Base-by-base conservation (phyloP, 2,113 vertebrate genomes). In the Petrocephalus zakoni region DNA sequence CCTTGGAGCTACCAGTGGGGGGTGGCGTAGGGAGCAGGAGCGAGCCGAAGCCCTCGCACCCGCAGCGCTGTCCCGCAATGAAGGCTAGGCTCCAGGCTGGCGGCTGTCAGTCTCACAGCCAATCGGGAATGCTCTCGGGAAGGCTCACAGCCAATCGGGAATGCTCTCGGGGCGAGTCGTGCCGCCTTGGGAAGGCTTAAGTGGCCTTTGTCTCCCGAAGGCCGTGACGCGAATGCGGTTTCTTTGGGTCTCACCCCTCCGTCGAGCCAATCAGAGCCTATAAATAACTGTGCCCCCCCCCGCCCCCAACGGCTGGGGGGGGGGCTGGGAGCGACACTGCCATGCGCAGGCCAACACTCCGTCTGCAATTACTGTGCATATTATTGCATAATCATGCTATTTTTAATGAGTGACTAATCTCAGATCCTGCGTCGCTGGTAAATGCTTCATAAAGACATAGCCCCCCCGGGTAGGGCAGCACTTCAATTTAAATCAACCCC, bases 361-460 rank as follows among this genome's bases (percentile, higher is more conserved):
- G 75, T 15, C 34, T 56, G 49, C 21, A 88, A 61, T 84, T 85
- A 85, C 22, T 42, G 47, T 13, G 17, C 21, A 53, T 56, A 34
- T 49, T 72, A 72, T 56, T 89, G 84, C 47, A 78, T 89, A 86
- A 78, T 47, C 52, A 37, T 53, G 84, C 25, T 17, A 46, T n/a
- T 86, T 85, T 86, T 89, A 86, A 75, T 46, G 37, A 53, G 21
- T 86, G 64, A 17, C 61, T 89, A n/a, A 86, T 78, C 61, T 75
- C 49, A 86, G 64, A 78, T 53, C 61, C 17, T 55, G 22, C 49
- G 8, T 37, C 51, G 51, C 61, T 86, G 10, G 53, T 89, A 84
- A 64, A 61, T 78, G 85, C 61, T 17, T 86, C 29, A 89, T 72
- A 61, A 52, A 42, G 61, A 17, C 22, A 1, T 21, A 47, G 46